Conservation (phyloP, 64 coral and sea anemone species). For the Anthopleura sola region DNA sequence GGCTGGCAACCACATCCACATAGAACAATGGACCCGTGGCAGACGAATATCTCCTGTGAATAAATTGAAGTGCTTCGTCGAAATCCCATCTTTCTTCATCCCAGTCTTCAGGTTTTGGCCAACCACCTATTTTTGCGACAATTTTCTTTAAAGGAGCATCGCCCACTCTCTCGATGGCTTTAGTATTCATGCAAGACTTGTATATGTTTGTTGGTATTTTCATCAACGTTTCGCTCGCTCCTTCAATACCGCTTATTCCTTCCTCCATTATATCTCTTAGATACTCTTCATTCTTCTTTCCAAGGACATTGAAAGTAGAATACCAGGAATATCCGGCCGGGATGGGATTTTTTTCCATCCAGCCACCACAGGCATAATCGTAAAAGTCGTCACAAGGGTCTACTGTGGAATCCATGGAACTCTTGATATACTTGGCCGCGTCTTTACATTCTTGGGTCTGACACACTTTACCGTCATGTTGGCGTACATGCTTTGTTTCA, state of each 20-base stretch:
- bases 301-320: constrained; percentile 81
- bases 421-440: constrained; percentile 64
- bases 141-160: constrained; percentile 61
- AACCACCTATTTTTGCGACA: constrained; percentile 66
- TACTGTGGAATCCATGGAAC: constrained; percentile 57
- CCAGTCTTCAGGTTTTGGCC: constrained; percentile 57
- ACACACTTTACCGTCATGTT: constrained; percentile 23
- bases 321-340: constrained; percentile 71
- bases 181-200: constrained; percentile 81
- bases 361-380: constrained; percentile 77
- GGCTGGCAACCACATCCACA: constrained; percentile 81
- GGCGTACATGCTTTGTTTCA: constrained; percentile 2
- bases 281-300: constrained; percentile 52
- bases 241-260: constrained; percentile 6
- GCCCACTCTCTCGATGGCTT: constrained; percentile 47
- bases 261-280: too few species aligned
- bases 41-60: constrained; percentile 84
- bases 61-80: constrained; percentile 39
- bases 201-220: constrained; percentile 65
- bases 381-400: constrained; percentile 80
- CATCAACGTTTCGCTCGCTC: constrained; percentile 40
- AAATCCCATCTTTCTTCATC: constrained; percentile 75
- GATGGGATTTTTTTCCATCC: constrained; percentile 77
- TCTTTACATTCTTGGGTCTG: constrained; percentile 43
- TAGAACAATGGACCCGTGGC: constrained; percentile 89